Evolutionary conservation across 2,797 vertebrate species (phyloP), one percentile per base, ranked within the genome.

Genomic region (Sphenodon punctatus): DNA sequence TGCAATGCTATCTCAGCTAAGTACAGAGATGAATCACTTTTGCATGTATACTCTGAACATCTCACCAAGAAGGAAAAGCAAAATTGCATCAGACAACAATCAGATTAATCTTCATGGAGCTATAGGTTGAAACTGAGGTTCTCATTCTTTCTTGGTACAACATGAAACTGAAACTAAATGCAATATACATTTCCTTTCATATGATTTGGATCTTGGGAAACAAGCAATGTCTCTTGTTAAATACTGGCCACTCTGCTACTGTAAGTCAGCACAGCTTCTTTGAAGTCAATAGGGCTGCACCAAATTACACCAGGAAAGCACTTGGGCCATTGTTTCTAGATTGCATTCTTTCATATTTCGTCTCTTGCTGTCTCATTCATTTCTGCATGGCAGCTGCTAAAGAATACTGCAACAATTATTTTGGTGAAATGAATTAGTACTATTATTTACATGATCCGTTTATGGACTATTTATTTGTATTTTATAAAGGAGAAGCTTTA

Each of bases 11-110:
- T 79, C 89, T 90, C 87, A 81, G 67, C 85, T 78, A 82, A 85
- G 89, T 2, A 4, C 55, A 46, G 63, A 65, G 85, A 91, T 67
- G 90, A 92, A 89, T 90, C 89, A 48, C n/a, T 60, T 64, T 61
- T 3, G 2, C 51, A 4, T 13, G 49, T n/a, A 69, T 25, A 16
- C 89, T 72, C 74, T 4, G 22, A 89, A 74, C 39, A 60, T 56
- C 88, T 89, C 86, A 55, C 79, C 49, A 32, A 64, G n/a, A 36
- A 46, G 78, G 76, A 61, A 43, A 75, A 86, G 55, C 20, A 32
- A 66, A 67, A 69, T 8, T 27, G 65, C 75, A 55, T 61, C 67
- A 67, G 48, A 45, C 41, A 71, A 30, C n/a, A 69, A 65, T 68
- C 46, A n/a, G 64, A 6, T 75, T 78, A 69, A 42, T 87, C 36